These are phyloP conservation scores for Chrysomela aeneicollis DNA, from an alignment of 2,888 invertebrate species.

Conservation along the genomic window DNA sequence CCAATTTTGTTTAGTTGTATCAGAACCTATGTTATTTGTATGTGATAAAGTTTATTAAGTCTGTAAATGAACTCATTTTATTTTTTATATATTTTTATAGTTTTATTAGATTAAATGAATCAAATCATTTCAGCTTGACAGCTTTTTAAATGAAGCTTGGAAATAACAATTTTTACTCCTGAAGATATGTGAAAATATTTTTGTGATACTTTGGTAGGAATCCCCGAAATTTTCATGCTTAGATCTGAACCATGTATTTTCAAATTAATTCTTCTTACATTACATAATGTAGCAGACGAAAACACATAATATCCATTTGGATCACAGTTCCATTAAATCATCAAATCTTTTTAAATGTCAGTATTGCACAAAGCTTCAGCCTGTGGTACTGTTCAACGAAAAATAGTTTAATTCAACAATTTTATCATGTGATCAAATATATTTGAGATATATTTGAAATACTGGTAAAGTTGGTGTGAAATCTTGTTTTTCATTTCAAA, in stretches of 20 bases:
- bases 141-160: neutral
- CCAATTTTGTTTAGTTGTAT: neutral
- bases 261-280: neutral
- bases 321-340: neutral
- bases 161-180: neutral
- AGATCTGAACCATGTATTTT: neutral
- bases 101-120: neutral
- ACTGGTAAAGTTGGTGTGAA: too few relatives aligned
- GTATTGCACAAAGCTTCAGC: neutral
- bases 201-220: neutral
- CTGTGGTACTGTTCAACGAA: neutral
- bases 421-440: too few relatives aligned
- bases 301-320: neutral
- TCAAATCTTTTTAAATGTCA: neutral
- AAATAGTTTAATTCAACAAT: neutral
- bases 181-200: neutral
- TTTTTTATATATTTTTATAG: neutral
- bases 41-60: constrained; percentile 3
- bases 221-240: neutral
- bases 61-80: neutral
- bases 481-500: too few relatives aligned
- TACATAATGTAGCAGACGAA: neutral
- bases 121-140: neutral
- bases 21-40: neutral
- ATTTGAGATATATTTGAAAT: too few relatives aligned